A percentile compares a stretch with the other conserved stretches of the same genome.
Conservation (phyloP, 1,140 invertebrate species). For the Apis dorsata region DNA sequence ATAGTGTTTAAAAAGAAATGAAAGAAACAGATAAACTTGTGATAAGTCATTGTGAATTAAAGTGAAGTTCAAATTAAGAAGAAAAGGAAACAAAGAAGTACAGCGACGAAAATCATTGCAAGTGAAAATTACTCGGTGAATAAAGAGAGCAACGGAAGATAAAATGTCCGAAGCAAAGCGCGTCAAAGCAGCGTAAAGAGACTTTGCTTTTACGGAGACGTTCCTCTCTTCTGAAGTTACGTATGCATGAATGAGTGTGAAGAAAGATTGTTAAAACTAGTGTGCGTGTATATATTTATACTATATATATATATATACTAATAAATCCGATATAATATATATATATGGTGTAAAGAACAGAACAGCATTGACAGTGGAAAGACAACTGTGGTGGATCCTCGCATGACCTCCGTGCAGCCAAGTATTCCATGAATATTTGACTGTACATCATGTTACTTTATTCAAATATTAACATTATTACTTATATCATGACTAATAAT, state of each 20-base stretch:
- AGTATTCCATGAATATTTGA: constrained; percentile 79
- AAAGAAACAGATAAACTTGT: constrained; percentile 75
- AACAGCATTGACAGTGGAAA: constrained; percentile 69
- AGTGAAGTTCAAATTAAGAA: constrained; percentile 69
- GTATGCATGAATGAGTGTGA: constrained; percentile 71
- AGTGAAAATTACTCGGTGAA: constrained; percentile 65
- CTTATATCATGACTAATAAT: constrained; percentile 77
- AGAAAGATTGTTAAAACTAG: constrained; percentile 72
- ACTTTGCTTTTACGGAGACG: constrained; percentile 65
- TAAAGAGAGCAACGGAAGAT: constrained; percentile 56
- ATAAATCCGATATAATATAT: constrained; percentile 73
- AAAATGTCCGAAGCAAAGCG: constrained; percentile 50
- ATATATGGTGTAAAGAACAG: constrained; percentile 73
- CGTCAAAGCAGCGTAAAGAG: constrained; percentile 51
- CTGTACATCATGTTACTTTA: constrained; percentile 77
- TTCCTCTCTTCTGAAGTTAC: constrained; percentile 70
- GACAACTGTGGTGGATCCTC: constrained; percentile 77
- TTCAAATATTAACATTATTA: constrained; percentile 79
- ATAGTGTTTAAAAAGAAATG: constrained; percentile 75
- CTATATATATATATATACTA: constrained; percentile 72
- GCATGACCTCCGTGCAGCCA: constrained; percentile 76
- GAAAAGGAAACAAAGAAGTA: constrained; percentile 45
- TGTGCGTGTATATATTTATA: constrained; percentile 78
- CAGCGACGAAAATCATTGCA: constrained; percentile 54
- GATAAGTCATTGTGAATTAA: constrained; percentile 79